These are phyloP conservation scores for Conus ventricosus DNA, from an alignment of 1,140 invertebrate genomes.

Conservation along the genomic window DNA sequence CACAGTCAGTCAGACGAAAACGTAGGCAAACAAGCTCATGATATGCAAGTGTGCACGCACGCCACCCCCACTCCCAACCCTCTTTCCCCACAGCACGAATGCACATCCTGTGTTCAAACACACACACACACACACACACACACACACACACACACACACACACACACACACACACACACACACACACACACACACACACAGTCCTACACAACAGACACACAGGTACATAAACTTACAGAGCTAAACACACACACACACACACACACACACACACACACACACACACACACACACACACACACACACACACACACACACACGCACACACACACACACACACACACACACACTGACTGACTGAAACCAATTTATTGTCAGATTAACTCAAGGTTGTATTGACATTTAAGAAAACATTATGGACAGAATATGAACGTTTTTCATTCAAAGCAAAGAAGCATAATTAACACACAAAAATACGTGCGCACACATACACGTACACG, in stretches of 20 bases:
- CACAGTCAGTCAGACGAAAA: too few species aligned
- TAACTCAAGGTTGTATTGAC: too few species aligned
- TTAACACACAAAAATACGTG: background rate
- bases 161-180: background rate
- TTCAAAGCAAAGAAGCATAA: too few species aligned
- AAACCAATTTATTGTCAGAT: too few species aligned
- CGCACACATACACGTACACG: background rate
- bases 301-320: too few species aligned
- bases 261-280: background rate
- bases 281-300: background rate
- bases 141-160: background rate
- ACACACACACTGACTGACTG: background rate
- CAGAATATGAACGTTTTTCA: too few species aligned
- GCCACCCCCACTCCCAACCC: too few species aligned
- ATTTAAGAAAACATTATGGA: too few species aligned
- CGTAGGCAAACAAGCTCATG: too few species aligned
- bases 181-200: background rate
- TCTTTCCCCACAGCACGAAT: too few species aligned
- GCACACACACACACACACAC: background rate
- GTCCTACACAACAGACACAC: background rate
- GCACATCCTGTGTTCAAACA: background rate
- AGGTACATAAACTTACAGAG: background rate
- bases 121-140: background rate
- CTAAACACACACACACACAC: background rate
- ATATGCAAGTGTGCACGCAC: too few species aligned